Evolutionary conservation across 2,113 vertebrate species (phyloP), one percentile per base, ranked within the genome.

Genomic region (Notothenia coriiceps): DNA sequence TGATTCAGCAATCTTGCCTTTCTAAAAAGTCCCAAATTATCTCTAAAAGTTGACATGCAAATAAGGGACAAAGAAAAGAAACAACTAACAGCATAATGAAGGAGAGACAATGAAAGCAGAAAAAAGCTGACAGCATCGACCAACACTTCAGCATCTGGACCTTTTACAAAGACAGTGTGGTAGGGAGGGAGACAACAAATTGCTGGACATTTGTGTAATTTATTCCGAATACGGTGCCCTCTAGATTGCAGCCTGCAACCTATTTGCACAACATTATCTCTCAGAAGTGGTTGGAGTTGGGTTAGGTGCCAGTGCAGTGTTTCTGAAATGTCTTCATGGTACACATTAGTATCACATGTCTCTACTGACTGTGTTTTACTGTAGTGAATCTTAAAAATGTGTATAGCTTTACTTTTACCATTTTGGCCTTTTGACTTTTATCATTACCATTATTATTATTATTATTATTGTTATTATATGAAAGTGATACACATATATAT

Each of bases 191-290:
- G 80, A 87, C 44, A 88, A 86, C 84, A 92, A 95, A 95, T 94
- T 94, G 92, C 92, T 89, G 88, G 82, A 92, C 89, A 93, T 94
- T 93, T 89, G 89, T 90, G 83, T 94, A 94, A 95, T 94, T 92
- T 95, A 95, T 94, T 93, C 94, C 83, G 86, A 94, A 91, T 83
- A 90, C 77, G 50, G 77, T 90, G 82, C 77, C 76, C 74, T 92
- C 57, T 79, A 92, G 91, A 93, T 92, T 94, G 91, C 86, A 80
- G 88, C 89, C 94, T 95, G 93, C 89, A 94, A 94, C 82, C 92
- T 86, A 95, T 96, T 95, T 94, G 88, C 90, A 89, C 88, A 89
- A 54, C 84, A 92, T 93, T 93, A 92, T 88, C 86, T 90, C 86
- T 87, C 65, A 91, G 89, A 93, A 85, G 86, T 93, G 91, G 92